These are phyloP conservation scores for Ephialtes manifestator DNA, from an alignment of 2,888 invertebrate species.

Conservation along the genomic window DNA sequence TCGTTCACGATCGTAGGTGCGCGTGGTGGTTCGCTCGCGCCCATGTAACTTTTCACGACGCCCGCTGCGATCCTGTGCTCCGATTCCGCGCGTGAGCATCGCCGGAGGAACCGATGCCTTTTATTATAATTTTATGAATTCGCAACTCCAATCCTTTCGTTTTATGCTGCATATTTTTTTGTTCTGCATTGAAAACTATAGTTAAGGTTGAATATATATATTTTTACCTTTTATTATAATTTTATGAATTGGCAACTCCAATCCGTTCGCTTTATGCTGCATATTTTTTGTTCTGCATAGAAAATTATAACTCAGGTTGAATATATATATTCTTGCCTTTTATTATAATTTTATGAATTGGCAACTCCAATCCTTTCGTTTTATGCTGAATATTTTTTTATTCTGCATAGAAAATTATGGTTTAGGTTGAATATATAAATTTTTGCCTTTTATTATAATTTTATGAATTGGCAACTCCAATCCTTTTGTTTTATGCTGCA, in stretches of 20 bases:
- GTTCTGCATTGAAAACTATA: conserved; percentile 26
- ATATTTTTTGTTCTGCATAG: conserved; percentile 17
- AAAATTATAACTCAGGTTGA: conserved; percentile 22
- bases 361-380: conserved; percentile 34
- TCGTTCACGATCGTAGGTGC: conserved; percentile 55
- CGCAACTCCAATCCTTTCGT: conserved; percentile 34
- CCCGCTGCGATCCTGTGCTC: conserved; percentile 34
- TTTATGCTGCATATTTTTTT: conserved; percentile 22
- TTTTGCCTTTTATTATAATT: conserved; percentile 52
- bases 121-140: conserved; percentile 60
- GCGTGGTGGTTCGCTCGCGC: conserved; percentile 2
- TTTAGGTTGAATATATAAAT: neutral
- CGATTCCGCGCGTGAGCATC: conserved; percentile 43
- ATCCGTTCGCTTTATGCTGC: conserved; percentile 17
- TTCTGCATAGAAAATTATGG: conserved; percentile 26
- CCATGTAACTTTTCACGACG: conserved; percentile 38
- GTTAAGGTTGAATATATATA: neutral
- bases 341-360: conserved; percentile 60
- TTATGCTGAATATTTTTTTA: conserved; percentile 20
- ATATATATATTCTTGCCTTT: conserved; percentile 22
- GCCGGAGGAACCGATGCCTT: conserved; percentile 42
- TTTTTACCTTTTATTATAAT: conserved; percentile 45
- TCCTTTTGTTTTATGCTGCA: conserved; percentile 15
- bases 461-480: conserved; percentile 55
- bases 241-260: conserved; percentile 56